Conservation (phyloP, 2,113 vertebrate species). For the Catharus fuscescens region DNA sequence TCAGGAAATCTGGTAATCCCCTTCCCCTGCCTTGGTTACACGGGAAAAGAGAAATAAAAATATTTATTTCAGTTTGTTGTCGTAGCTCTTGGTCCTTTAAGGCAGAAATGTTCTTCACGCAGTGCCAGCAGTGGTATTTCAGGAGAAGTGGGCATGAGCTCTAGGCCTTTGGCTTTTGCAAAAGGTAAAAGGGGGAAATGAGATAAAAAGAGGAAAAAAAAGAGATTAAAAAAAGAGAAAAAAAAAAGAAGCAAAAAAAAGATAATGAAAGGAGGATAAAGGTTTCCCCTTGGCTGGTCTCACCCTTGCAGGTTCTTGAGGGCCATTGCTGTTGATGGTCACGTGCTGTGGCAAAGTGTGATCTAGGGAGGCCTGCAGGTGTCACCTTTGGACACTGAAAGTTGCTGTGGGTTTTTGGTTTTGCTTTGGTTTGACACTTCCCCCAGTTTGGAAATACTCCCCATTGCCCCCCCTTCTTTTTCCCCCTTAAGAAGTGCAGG, state of each 20-base stretch:
- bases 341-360: background rate
- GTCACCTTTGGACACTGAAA: background rate
- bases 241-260: background rate
- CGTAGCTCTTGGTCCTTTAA: background rate
- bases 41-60: background rate
- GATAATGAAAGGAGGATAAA: background rate
- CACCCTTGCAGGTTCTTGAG: background rate
- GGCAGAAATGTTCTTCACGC: background rate
- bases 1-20: background rate
- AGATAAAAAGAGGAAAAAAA: too few relatives aligned
- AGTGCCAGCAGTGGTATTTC: rapidly evolving
- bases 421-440: background rate
- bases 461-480: rapidly evolving
- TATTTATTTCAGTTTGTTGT: background rate
- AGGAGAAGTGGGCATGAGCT: rapidly evolving
- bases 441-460: background rate
- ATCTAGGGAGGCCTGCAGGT: background rate
- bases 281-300: background rate
- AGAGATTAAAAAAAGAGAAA: too few relatives aligned
- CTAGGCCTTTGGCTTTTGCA: background rate
- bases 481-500: rapidly evolving
- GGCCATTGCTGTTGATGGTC: background rate
- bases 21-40: background rate
- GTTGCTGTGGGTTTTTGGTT: background rate
- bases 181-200: background rate